Conservation (phyloP, 2,888 invertebrate genomes). For the Cylindroiulus punctatus region DNA sequence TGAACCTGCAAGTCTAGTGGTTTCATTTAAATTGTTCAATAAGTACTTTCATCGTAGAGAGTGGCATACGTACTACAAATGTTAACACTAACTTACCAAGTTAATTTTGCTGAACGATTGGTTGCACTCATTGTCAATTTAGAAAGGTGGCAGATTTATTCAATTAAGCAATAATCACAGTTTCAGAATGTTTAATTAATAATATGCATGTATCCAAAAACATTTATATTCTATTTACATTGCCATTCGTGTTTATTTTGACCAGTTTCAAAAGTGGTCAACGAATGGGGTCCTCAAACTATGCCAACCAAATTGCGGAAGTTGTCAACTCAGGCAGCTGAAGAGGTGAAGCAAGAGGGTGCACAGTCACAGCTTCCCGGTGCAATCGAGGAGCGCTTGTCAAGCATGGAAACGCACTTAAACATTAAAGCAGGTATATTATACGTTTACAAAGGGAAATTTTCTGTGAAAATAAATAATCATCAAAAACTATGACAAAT, state of each 20-base stretch:
- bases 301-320: slow-evolving; percentile 7
- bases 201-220: neutral
- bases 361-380: slow-evolving; percentile 49
- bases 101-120: too few species aligned
- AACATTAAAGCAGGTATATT: slow-evolving; percentile 61
- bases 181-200: neutral
- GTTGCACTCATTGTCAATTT: too few species aligned
- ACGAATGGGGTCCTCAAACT: slow-evolving; percentile 59
- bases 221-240: neutral
- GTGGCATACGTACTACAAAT: too few species aligned
- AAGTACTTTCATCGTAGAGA: too few species aligned
- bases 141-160: too few species aligned
- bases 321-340: neutral
- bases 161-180: neutral
- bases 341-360: neutral
- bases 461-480: neutral
- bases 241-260: neutral
- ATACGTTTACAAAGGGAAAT: neutral
- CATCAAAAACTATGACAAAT: neutral
- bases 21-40: too few species aligned
- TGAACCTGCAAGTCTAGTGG: too few species aligned
- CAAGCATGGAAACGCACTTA: slow-evolving; percentile 64
- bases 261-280: slow-evolving; percentile 57
- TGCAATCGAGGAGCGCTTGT: slow-evolving; percentile 63
- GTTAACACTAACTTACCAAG: too few species aligned